phyloP scores from a whole-genome alignment of 2,113 vertebrate genomes.

The Nothocercus nigrocapillus region DNA sequence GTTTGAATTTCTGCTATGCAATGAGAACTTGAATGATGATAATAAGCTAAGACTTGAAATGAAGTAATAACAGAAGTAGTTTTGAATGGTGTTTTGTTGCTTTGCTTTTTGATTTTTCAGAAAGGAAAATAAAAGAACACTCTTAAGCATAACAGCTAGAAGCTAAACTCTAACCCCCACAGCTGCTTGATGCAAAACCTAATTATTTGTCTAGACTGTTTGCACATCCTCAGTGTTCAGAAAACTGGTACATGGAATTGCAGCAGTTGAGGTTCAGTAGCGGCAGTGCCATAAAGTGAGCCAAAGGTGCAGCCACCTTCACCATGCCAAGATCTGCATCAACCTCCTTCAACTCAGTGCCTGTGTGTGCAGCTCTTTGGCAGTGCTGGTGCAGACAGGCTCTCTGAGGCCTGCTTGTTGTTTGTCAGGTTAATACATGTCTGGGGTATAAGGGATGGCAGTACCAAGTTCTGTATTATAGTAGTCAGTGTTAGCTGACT shows the following conservation, averaged over 20 bases:
- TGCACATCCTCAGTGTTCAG: neutral
- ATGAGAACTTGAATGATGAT: neutral
- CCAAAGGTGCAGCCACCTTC: neutral
- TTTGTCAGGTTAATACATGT: neutral
- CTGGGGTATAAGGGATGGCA: neutral
- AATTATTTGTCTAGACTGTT: neutral
- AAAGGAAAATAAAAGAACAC: neutral
- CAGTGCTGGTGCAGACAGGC: accelerated
- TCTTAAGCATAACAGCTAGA: neutral
- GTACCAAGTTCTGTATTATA: neutral
- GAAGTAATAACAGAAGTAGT: neutral
- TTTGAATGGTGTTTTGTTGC: neutral
- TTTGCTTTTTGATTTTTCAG: neutral
- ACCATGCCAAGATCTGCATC: neutral
- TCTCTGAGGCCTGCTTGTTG: neutral
- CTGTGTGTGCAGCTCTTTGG: neutral
- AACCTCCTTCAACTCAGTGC: neutral
- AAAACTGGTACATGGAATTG: neutral
- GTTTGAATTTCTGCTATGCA: neutral
- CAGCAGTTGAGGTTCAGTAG: neutral
- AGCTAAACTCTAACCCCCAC: neutral
- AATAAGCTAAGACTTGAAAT: neutral
- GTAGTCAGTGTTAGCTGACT: neutral
- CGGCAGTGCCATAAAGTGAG: neutral
- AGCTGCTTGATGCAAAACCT: neutral